Evolutionary conservation across 2,888 invertebrate species (phyloP), one percentile per base, ranked within the genome.

Genomic region (Ganaspis brasiliensis): DNA sequence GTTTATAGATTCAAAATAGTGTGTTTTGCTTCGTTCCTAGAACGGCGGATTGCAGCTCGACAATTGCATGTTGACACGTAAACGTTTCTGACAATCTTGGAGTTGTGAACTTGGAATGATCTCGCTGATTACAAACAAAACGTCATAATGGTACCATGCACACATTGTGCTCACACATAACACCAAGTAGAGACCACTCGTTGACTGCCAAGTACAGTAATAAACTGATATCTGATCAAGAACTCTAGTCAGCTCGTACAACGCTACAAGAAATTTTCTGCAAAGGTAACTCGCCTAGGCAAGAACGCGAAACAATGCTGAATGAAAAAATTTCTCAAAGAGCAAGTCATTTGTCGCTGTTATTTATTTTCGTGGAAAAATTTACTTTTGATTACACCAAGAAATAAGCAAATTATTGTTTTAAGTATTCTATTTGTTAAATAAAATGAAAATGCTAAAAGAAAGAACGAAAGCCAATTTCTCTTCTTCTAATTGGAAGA

Each of bases 31-130:
- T 45, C 45, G 45, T 67, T 67, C 45, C 24, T 45, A 40, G 45
- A 67, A 24, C n/a, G 45, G n/a, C 26, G 24, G 45, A 45, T 45
- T 45, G 14, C n/a, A 67, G n/a, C 67, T 37, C 24, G 40, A 40
- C 45, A 67, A 45, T 45, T 24, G 67, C 45, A 67, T 45, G 40
- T 67, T 67, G 67, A 67, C 67, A 67, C 67, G 67, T 67, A 67
- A 45, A 67, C 45, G 24, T 45, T 67, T 67, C 67, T 67, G 67
- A 67, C 21, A 67, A 67, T 45, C 67, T 24, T 24, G 24, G n/a
- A 67, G 45, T 67, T 45, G n/a, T 67, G 67, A 67, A 67, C 45
- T 67, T 40, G 45, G 26, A 67, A 24, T 45, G 67, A 67, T 67
- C 10, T 45, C 24, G 40, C 45, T 67, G 67, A 67, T 67, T 67